A percentile compares a stretch with the other conserved stretches of the same genome.
These are phyloP conservation scores for Glaucopsyche alexis DNA, from an alignment of 2,888 invertebrate species.

Conservation along the genomic window DNA sequence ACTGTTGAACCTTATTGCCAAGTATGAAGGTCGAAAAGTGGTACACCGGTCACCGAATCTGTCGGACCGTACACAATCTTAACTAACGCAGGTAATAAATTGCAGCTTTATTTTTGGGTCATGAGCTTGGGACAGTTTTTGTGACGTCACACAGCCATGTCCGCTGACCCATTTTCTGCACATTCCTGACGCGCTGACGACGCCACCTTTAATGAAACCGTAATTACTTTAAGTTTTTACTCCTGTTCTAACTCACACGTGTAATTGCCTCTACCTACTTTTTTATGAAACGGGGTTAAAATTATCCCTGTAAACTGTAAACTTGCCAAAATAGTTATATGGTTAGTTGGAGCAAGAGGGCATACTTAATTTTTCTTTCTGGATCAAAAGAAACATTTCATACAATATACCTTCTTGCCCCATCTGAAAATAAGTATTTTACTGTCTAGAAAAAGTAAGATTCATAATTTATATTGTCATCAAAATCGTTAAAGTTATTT, in stretches of 20 bases:
- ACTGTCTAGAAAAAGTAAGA: too few relatives aligned
- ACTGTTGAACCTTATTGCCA: too few relatives aligned
- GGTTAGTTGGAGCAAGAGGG: not conserved
- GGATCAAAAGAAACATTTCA: too few relatives aligned
- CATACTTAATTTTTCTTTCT: too few relatives aligned
- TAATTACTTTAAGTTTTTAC: constrained; percentile 21
- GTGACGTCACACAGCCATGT: not conserved
- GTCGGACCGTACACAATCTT: too few relatives aligned
- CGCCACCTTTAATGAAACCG: constrained; percentile 3
- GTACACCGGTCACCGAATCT: too few relatives aligned
- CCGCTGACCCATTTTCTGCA: constrained; percentile 1
- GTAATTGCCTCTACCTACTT: not conserved
- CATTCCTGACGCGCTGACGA: not conserved
- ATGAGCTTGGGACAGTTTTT: too few relatives aligned
- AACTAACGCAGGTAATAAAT: not conserved
- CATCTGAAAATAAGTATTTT: too few relatives aligned
- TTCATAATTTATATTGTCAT: not conserved
- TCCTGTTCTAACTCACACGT: not conserved
- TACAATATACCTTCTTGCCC: too few relatives aligned
- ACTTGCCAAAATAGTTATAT: not conserved
- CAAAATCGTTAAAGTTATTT: not conserved
- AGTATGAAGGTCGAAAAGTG: too few relatives aligned
- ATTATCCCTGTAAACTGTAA: not conserved
- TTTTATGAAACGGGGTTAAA: not conserved
- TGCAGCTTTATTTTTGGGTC: not conserved